phyloP scores from a whole-genome alignment of 2,113 vertebrate genomes.

The Eupsittula cactorum region DNA sequence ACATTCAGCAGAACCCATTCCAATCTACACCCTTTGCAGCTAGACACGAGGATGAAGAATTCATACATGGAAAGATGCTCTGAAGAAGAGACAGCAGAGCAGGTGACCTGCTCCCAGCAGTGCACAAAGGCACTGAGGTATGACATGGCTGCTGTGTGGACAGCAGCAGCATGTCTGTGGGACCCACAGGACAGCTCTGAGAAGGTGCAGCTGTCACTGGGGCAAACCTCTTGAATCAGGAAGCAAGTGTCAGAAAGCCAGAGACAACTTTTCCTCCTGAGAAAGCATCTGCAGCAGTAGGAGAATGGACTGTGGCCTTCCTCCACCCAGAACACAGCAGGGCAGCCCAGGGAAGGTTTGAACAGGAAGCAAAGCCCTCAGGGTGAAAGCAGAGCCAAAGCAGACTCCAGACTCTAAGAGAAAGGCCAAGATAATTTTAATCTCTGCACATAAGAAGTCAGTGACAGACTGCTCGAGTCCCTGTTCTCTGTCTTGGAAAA shows the following conservation, averaged over 20 bases:
- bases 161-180: neutral
- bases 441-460: neutral
- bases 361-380: neutral
- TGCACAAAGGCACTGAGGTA: too few relatives aligned
- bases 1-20: neutral
- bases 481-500: neutral
- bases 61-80: rapidly evolving
- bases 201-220: neutral
- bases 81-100: neutral
- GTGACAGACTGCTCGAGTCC: neutral
- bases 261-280: neutral
- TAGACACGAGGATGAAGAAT: rapidly evolving
- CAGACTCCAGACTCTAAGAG: neutral
- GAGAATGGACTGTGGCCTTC: neutral
- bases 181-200: neutral
- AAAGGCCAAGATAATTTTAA: neutral
- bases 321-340: neutral
- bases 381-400: neutral
- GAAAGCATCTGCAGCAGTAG: neutral
- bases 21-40: neutral
- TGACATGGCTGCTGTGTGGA: neutral
- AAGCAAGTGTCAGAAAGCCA: neutral
- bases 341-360: neutral
- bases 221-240: neutral
- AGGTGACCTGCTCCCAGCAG: neutral